Percentiles rank a stretch among this genome's conserved stretches.
Conservation (phyloP, 2,888 invertebrate species). For the Opisthograptis luteolata region DNA sequence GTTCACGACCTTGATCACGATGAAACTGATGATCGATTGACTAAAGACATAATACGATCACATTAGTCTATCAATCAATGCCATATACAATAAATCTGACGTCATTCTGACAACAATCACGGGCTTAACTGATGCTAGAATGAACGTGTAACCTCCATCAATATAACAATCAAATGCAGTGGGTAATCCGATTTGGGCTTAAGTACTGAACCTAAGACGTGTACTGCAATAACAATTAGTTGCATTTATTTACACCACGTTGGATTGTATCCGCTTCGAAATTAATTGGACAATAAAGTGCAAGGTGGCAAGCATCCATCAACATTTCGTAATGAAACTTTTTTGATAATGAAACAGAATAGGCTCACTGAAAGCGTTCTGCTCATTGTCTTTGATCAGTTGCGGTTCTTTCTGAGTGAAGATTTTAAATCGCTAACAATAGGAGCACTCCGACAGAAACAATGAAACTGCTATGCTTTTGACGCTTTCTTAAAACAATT, state of each 20-base stretch:
- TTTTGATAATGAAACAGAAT: conserved; percentile 53
- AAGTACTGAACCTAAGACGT: neutral
- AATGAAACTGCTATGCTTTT: conserved; percentile 36
- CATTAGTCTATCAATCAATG: no score
- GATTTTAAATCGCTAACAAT: conserved; percentile 49
- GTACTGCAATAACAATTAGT: neutral
- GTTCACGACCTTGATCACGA: no score
- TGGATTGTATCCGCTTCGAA: conserved; percentile 62
- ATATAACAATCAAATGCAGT: no score
- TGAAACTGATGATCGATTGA: no score
- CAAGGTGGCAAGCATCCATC: conserved; percentile 67
- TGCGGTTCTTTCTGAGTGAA: conserved; percentile 47
- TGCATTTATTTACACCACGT: conserved; percentile 66
- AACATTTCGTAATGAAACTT: conserved; percentile 66
- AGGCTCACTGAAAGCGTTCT: conserved; percentile 55
- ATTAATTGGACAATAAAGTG: conserved; percentile 72
- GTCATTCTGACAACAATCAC: no score
- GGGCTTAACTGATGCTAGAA: no score
- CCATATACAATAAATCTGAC: no score
- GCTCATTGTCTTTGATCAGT: conserved; percentile 66
- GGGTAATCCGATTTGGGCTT: no score
- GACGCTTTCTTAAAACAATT: conserved; percentile 40
- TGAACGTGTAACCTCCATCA: no score
- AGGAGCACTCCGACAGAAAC: conserved; percentile 34
- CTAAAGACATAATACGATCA: no score